phyloP scores from a whole-genome alignment of 2,113 vertebrate genomes.

The Galbula dea region DNA sequence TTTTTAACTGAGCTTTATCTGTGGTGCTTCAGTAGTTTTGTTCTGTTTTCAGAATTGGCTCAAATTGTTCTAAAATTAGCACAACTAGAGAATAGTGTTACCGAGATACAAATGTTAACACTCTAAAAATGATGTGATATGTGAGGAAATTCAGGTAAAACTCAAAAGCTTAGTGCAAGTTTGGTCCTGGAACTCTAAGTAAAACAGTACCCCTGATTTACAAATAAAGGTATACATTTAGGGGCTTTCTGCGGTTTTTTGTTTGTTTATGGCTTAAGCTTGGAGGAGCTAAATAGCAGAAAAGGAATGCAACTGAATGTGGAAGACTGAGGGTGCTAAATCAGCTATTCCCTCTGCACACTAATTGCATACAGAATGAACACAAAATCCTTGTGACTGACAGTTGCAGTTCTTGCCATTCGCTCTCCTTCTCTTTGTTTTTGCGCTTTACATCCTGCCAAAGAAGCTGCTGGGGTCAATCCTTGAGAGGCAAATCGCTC shows the following conservation, averaged over 20 bases:
- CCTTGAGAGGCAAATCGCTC: not conserved
- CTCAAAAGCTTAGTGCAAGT: not conserved
- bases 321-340: not conserved
- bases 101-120: not conserved
- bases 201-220: not conserved
- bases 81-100: not conserved
- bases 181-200: not conserved
- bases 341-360: rapidly evolving
- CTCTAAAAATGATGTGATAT: not conserved
- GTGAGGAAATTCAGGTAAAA: not conserved
- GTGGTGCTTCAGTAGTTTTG: not conserved
- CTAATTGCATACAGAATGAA: not conserved
- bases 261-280: not conserved
- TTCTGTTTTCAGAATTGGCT: not conserved
- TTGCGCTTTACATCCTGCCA: rapidly evolving
- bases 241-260: not conserved
- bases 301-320: not conserved
- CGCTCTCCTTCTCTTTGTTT: not conserved
- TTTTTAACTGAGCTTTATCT: constrained; percentile 16
- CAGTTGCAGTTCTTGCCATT: not conserved
- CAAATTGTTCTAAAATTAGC: not conserved
- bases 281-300: not conserved
- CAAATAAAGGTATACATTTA: not conserved
- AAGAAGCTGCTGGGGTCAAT: not conserved
- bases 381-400: not conserved